Conservation (phyloP, 92 coral and sea anemone species). For the Heliopora coerulea region DNA sequence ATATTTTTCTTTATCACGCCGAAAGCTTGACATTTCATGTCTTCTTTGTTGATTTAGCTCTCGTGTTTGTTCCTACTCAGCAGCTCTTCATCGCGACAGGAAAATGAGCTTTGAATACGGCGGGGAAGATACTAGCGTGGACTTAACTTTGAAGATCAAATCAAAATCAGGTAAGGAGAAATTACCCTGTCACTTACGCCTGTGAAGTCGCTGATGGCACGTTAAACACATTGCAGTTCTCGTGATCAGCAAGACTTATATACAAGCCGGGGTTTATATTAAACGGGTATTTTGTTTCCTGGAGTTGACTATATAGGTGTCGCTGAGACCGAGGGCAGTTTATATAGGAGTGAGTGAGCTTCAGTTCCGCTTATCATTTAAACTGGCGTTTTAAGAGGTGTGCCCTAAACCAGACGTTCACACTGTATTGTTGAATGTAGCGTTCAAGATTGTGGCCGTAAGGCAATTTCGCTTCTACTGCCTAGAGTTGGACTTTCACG, state of each 20-base stretch:
- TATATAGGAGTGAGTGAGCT: not conserved
- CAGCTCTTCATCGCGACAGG: not conserved
- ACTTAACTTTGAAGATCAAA: constrained; percentile 77
- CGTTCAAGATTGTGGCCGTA: not conserved
- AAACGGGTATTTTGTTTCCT: not conserved
- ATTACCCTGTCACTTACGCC: constrained; percentile 6
- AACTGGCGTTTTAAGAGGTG: not conserved
- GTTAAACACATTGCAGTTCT: constrained; percentile 28
- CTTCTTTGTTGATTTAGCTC: not conserved
- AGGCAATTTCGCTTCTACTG: too few species aligned
- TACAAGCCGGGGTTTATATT: constrained; percentile 5
- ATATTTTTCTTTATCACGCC: not conserved
- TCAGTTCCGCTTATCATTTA: not conserved
- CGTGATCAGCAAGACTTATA: not conserved
- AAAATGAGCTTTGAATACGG: constrained; percentile 21
- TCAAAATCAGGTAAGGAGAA: constrained; percentile 65
- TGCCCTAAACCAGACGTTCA: not conserved
- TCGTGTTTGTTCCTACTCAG: not conserved
- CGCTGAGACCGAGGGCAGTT: not conserved
- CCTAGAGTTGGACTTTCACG: too few species aligned
- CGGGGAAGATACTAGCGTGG: constrained; percentile 68
- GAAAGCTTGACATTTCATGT: not conserved
- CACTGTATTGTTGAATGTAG: not conserved
- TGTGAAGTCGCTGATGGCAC: constrained; percentile 28
- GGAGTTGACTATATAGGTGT: not conserved